Base-by-base conservation (phyloP, 2,888 invertebrate species). In the Eugnorisma glareosa region DNA sequence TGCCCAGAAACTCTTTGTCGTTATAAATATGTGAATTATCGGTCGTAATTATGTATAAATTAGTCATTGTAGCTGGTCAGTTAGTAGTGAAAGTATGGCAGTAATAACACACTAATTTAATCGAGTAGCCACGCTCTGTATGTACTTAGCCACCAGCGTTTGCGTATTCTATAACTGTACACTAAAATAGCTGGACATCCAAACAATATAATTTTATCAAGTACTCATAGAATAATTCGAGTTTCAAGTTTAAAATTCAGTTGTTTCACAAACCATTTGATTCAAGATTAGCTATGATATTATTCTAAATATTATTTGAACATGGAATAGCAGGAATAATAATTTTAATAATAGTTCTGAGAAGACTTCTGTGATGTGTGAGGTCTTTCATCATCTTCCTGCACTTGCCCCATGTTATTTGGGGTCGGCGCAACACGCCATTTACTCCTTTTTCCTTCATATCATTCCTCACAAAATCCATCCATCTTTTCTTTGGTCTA, bases 91-190 rank as follows among this genome's bases (percentile, higher is more conserved):
- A 81, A 81, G 81, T 81, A 40, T 54, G 35, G 48, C 11, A 31
- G 35, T 2, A 68, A 35, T 54, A 24, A 28, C 57, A 21, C 40
- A 61, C 31, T 37, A 48, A 18, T 15, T 24, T 15, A 43, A 51
- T 51, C n/a, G 69, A 45, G 8, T 37, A 82, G 69, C 70, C 81
- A 71, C 81, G 82, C 82, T 81, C 82, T 67, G 57, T 48, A 71
- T 77, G 69, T 76, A 61, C 45, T n/a, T 43, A 18, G 51, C 63
- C 15, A 64, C 64, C 64, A 40, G 64, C 40, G 40, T 18, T 40
- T 40, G 24, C n/a, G n/a, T 68, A 37, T 61, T 71, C 21, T 67
- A 15, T 31, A 67, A 18, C 35, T 31, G 37, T n/a, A 37, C 45
- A 48, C 21, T 45, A n/a, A n/a, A n/a, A n/a, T n/a, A 61, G 21